Conservation (phyloP, 2,113 vertebrate genomes). For the Chloebia gouldiae region DNA sequence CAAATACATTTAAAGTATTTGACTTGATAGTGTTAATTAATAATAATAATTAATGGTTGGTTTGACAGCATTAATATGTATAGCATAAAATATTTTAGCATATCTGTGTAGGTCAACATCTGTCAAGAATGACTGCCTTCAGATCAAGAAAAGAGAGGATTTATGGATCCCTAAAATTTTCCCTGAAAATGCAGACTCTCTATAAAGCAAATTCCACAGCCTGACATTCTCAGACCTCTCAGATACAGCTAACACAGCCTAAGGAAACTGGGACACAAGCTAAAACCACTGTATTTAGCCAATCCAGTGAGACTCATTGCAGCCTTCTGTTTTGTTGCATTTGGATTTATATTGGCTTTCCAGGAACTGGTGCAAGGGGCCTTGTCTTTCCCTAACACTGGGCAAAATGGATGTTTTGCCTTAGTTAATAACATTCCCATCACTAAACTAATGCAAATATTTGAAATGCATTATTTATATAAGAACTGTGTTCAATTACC, state of each 20-base stretch:
- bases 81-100: neutral
- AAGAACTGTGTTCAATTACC: slow-evolving; percentile 18
- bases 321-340: neutral
- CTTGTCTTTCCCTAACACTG: neutral
- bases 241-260: neutral
- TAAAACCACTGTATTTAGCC: neutral
- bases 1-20: neutral
- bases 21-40: neutral
- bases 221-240: neutral
- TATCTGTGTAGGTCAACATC: neutral
- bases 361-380: neutral
- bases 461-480: slow-evolving; percentile 53
- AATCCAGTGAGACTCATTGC: neutral
- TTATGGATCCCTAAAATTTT: neutral
- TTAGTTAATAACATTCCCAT: slow-evolving; percentile 22
- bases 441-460: slow-evolving; percentile 25
- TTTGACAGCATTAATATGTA: slow-evolving; percentile 20
- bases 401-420: slow-evolving; percentile 12
- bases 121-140: neutral
- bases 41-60: neutral
- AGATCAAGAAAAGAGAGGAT: neutral
- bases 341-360: neutral
- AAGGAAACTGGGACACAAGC: neutral
- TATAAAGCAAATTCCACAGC: neutral
- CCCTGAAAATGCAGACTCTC: neutral